Percentiles rank a stretch among this genome's conserved stretches.
These are phyloP conservation scores for Takifugu flavidus DNA, from an alignment of 2,113 vertebrate species.

Conservation along the genomic window DNA sequence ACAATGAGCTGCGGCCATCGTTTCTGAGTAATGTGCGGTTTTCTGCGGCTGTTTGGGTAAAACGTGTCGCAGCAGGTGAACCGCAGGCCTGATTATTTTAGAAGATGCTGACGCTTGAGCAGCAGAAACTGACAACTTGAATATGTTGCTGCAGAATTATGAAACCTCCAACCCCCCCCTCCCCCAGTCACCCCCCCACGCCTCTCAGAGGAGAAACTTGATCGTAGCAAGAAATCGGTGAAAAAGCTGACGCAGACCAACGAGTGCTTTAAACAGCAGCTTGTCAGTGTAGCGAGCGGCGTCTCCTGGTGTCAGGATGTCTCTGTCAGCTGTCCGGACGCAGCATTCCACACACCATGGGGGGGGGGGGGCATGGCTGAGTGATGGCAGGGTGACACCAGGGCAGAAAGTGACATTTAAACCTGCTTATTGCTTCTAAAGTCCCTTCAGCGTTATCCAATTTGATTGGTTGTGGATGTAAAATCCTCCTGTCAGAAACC, in stretches of 20 bases:
- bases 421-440: too few species aligned
- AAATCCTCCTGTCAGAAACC: too few species aligned
- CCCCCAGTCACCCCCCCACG: background rate
- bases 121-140: too few species aligned
- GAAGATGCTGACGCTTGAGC: too few species aligned
- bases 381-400: background rate
- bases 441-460: too few species aligned
- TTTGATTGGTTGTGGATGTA: too few species aligned
- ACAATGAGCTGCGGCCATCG: background rate
- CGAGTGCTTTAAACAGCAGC: slow-evolving; percentile 28
- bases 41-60: too few species aligned
- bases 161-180: too few species aligned
- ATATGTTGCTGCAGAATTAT: too few species aligned
- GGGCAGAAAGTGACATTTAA: too few species aligned
- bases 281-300: slow-evolving; percentile 11
- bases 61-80: too few species aligned
- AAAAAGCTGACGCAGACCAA: slow-evolving; percentile 23
- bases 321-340: slow-evolving; percentile 36
- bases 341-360: slow-evolving; percentile 31
- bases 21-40: background rate
- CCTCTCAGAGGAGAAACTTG: slow-evolving; percentile 14
- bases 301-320: slow-evolving; percentile 12
- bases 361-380: background rate
- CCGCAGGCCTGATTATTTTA: too few species aligned
- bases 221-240: slow-evolving; percentile 15